A percentile compares a stretch with the other conserved stretches of the same genome.
Evolutionary conservation across 2,113 vertebrate genomes (phyloP).

Genomic region (Sminthopsis crassicaudata): DNA sequence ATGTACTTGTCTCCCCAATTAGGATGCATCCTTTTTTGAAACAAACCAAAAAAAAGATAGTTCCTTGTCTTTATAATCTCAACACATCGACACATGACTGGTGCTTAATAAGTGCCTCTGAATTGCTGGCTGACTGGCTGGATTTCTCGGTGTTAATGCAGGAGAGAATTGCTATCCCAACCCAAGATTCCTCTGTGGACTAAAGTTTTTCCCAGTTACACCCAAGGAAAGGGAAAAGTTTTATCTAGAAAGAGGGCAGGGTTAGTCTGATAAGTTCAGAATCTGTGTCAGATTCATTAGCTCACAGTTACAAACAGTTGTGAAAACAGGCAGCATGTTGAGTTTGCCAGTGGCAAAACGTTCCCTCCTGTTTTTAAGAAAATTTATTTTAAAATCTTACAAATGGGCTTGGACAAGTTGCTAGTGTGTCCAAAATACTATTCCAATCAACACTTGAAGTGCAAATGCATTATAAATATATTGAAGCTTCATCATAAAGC

Average conservation of each 20-base stretch:
- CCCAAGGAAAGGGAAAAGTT: neutral
- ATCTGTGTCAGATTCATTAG: constrained; percentile 32
- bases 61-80: neutral
- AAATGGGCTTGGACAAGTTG: neutral
- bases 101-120: neutral
- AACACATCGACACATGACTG: neutral
- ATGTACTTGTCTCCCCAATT: neutral
- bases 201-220: neutral
- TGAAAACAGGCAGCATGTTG: constrained; percentile 15
- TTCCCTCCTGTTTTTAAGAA: constrained; percentile 16
- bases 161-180: neutral
- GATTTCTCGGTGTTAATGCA: neutral
- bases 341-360: neutral
- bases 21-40: neutral
- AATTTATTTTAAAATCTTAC: constrained; percentile 45
- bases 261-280: neutral
- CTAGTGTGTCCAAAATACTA: constrained; percentile 38
- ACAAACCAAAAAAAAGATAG: neutral
- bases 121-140: neutral
- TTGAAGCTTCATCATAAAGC: neutral
- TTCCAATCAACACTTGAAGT: neutral
- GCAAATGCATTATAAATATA: constrained; percentile 40
- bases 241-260: neutral
- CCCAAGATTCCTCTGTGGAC: neutral
- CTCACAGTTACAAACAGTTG: constrained; percentile 15